A percentile compares a stretch with the other conserved stretches of the same genome.
phyloP scores from a whole-genome alignment of 2,797 vertebrate species.

The Syndactyla subalaris region DNA sequence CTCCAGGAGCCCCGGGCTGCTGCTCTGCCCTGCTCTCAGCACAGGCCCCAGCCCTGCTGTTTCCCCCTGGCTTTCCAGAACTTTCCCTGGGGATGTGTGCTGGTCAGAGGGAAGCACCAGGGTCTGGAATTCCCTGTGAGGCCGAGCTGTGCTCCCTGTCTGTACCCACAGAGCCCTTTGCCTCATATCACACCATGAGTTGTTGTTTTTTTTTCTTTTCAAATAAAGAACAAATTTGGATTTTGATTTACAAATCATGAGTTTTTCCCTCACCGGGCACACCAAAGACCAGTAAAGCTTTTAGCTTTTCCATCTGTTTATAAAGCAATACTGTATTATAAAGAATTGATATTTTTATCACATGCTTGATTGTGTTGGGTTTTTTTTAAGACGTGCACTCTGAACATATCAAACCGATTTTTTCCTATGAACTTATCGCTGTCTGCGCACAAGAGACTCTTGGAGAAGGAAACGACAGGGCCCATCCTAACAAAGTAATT shows the following conservation, averaged over 20 bases:
- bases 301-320: constrained; percentile 81
- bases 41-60: not conserved
- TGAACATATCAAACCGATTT: constrained; percentile 79
- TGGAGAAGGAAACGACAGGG: constrained; percentile 60
- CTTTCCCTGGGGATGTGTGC: not conserved
- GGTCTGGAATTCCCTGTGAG: not conserved
- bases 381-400: constrained; percentile 77
- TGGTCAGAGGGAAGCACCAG: not conserved
- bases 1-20: not conserved
- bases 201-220: not conserved
- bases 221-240: constrained; percentile 71
- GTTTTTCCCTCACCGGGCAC: constrained; percentile 78
- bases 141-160: not conserved
- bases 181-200: constrained; percentile 15
- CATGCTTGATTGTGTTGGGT: constrained; percentile 75
- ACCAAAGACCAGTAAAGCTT: constrained; percentile 89
- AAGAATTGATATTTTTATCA: constrained; percentile 80
- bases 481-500: constrained; percentile 48
- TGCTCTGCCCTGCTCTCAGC: not conserved
- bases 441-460: constrained; percentile 79
- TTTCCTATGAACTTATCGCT: constrained; percentile 81
- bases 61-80: not conserved
- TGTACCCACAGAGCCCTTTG: constrained; percentile 47
- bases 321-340: constrained; percentile 89
- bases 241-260: constrained; percentile 74